Evolutionary conservation across 2,797 vertebrate species (phyloP).

Genomic region (Tarsius wallacei): DNA sequence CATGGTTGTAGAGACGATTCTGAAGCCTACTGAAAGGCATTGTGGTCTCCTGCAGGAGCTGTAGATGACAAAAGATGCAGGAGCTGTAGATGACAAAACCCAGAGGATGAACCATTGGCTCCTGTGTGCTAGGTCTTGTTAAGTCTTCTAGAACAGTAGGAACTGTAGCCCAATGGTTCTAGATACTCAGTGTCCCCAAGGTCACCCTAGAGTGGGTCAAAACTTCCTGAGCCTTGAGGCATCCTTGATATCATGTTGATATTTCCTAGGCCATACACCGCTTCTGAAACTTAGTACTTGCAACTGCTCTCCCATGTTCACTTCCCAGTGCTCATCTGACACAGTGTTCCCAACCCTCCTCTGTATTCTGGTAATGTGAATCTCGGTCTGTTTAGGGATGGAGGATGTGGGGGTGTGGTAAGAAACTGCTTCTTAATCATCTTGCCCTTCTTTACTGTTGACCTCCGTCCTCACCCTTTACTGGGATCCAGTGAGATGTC

Average conservation of each 20-base stretch:
- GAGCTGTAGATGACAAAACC: not conserved
- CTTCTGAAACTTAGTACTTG: not conserved
- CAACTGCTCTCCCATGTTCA: rapidly evolving
- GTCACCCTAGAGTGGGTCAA: not conserved
- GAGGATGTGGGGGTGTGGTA: rapidly evolving
- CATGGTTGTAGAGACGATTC: not conserved
- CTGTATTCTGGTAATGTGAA: not conserved
- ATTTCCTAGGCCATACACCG: not conserved
- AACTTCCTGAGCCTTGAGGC: not conserved
- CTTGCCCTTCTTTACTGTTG: not conserved
- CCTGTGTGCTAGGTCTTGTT: not conserved
- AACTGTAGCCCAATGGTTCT: not conserved
- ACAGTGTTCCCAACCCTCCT: not conserved
- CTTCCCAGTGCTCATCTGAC: not conserved
- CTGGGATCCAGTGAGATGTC: not conserved
- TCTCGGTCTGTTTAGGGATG: not conserved
- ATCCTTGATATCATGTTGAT: not conserved
- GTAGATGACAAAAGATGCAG: not conserved
- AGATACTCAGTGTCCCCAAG: not conserved
- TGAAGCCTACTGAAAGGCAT: not conserved
- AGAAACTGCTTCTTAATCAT: not conserved
- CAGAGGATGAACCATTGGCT: not conserved
- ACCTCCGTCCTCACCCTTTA: not conserved
- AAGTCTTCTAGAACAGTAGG: not conserved
- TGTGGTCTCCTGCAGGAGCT: not conserved